Base-by-base conservation (phyloP, 1,140 invertebrate species). In the Papilio glaucus region DNA sequence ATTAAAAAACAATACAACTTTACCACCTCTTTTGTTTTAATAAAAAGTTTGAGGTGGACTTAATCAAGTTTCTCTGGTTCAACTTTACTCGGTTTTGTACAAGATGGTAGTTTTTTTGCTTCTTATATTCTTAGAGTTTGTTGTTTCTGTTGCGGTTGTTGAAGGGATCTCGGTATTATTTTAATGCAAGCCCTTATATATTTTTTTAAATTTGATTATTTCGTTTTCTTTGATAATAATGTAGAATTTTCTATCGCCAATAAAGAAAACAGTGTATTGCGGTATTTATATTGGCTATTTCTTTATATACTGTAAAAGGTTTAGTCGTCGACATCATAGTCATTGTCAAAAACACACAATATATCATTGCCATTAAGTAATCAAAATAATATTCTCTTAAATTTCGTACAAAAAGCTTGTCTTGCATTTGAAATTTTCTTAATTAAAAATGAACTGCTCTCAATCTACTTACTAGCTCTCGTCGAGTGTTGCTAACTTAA, bases 1-100 rank as follows among this genome's bases (percentile, higher is more conserved):
- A 57, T 57, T 57, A 57, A 57, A 57, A 53, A 24, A 57, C 21
- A 45, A 45, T 18, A 45, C 42, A 26, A 57, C 49, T 57, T 13
- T 24, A 57, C 45, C 18, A 8, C 1, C 10, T 12, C 10, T 57
- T 24, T 57, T 57, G 49, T 57, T 24, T 24, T 12, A 49, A 57
- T 57, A 21, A 57, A 57, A 57, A 57, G 49, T 57, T 57, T 57
- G 21, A 10, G 21, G 49, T 57, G 24, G 49, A 57, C 49, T 57
- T 57, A 57, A 57, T 57, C 49, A 57, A 57, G 49, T 57, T 57
- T 57, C 49, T 57, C 21, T 24, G 49, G 49, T 57, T 57, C n/a
- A 18, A 7, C 18, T 57, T 57, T 57, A 57, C 9, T 57, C 24
- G 18, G 10, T 10, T 57, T 57, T 57, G 49, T 49, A 49, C 45